A percentile compares a stretch with the other conserved stretches of the same genome.
phyloP scores from a whole-genome alignment of 2,888 invertebrate species.

The Hypomecis atomaria region DNA sequence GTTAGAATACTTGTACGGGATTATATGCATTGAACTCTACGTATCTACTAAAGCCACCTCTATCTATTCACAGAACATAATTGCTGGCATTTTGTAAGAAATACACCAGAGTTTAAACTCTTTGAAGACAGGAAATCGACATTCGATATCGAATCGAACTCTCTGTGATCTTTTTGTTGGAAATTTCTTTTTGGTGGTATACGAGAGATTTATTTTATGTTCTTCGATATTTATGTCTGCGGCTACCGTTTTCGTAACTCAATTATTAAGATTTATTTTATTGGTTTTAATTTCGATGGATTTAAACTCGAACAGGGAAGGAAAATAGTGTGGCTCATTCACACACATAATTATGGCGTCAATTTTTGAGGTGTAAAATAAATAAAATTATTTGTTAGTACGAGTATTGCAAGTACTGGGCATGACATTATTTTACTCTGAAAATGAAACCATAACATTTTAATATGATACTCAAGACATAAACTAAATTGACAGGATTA shows the following conservation, averaged over 20 bases:
- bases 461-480: too few species aligned
- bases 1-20: too few species aligned
- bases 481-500: too few species aligned
- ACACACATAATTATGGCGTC: too few species aligned
- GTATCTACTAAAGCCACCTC: too few species aligned
- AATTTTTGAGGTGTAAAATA: too few species aligned
- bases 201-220: conserved; percentile 4
- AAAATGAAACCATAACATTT: too few species aligned
- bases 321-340: not conserved
- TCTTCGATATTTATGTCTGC: conserved; percentile 7
- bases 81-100: not conserved
- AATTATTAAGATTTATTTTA: conserved; percentile 1
- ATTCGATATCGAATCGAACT: not conserved
- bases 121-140: conserved; percentile 5
- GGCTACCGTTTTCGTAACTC: conserved; percentile 8
- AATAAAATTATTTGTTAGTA: too few species aligned
- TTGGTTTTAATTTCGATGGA: not conserved
- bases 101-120: not conserved
- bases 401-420: too few species aligned
- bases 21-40: too few species aligned
- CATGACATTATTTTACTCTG: too few species aligned
- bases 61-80: too few species aligned
- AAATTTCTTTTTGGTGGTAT: not conserved
- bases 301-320: not conserved
- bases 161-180: conserved; percentile 10